These are phyloP conservation scores for Gisinianus flammeolus DNA, from an alignment of 2,888 invertebrate species.

Conservation along the genomic window DNA sequence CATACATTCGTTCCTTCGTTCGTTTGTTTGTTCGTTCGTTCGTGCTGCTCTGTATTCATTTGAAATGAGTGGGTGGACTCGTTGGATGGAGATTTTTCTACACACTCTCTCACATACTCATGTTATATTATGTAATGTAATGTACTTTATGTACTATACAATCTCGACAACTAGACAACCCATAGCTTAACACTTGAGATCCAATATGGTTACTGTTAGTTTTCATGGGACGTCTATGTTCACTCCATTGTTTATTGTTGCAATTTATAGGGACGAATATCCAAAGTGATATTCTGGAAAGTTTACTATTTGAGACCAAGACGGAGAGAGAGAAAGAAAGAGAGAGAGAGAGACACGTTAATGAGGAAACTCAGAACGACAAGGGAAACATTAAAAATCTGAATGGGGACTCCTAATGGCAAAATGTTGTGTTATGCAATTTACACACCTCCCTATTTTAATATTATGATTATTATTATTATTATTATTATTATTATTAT, in stretches of 20 bases:
- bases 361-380: conserved; percentile 7
- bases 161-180: background rate
- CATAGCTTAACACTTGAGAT: background rate
- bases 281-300: background rate
- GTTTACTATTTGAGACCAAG: too few species aligned
- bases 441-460: conserved; percentile 31
- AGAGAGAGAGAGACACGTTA: background rate
- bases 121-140: too few species aligned
- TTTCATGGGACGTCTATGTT: background rate
- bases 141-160: background rate
- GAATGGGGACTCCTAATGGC: background rate
- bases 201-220: background rate
- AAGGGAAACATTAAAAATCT: conserved; percentile 1
- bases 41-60: background rate
- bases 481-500: conserved; percentile 6
- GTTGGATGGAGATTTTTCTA: background rate
- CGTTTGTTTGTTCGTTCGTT: background rate
- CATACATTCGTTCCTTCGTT: background rate
- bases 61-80: background rate
- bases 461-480: conserved; percentile 17
- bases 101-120: too few species aligned
- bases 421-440: conserved; percentile 15
- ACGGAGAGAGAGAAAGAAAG: background rate
- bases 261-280: background rate
- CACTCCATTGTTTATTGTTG: background rate